Evolutionary conservation across 1,140 invertebrate species (phyloP), one percentile per base, ranked within the genome.

Genomic region (Leguminivora glycinivorella): DNA sequence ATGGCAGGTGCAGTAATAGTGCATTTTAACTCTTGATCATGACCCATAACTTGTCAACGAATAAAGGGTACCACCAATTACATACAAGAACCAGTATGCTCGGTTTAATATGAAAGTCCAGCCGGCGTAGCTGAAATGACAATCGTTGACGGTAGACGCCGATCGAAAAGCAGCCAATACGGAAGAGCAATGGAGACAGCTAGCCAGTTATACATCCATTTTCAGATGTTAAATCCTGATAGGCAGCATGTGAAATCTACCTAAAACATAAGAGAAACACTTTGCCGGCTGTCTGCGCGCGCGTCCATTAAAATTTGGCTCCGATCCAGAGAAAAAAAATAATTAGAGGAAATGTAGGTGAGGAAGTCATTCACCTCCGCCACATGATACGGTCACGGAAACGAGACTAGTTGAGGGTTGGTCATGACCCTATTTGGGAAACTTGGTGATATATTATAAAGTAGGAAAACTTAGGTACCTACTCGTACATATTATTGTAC

Each of bases 381-480:
- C n/a, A 52, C 19, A 6, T 52, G 47, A 52, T 52, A 52, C 47
- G 47, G 47, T 52, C 47, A 52, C 6, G 43, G n/a, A 22, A 43
- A 43, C 40, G n/a, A 43, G 38, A 14, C 4, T 43, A 3, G 5
- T n/a, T n/a, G 7, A 52, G 19, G 47, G 7, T 22, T 22, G 47
- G 47, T 52, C 47, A 52, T 52, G 47, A 52, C 47, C 47, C 47
- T 52, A 19, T 52, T 52, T 52, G 47, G 47, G 10, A 22, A 17
- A 17, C 14, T 47, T 47, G n/a, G 14, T 6, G 14, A 17, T 47
- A 17, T 4, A 6, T 38, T 4, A 79, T 73, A 68, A 38, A 34
- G 31, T 9, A 75, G 68, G 73, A 68, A 73, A 56, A 31, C 73
- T 68, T 75, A 76, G 72, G 73, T n/a, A n/a, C n/a, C n/a, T n/a